Conservation (phyloP, 2,113 vertebrate species). For the Erpornis zantholeuca region DNA sequence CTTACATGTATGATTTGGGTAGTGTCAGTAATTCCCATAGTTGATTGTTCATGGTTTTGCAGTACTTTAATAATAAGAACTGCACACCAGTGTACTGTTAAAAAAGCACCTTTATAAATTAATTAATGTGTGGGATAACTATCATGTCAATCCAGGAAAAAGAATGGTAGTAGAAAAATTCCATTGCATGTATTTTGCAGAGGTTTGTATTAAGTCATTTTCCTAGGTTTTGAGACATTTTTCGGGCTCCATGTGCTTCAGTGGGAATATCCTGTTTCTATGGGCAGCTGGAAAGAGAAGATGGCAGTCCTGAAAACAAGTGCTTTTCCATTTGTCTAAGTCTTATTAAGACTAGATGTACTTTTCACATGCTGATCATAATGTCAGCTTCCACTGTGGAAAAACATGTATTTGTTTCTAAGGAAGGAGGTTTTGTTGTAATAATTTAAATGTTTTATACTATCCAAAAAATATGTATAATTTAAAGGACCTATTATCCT, state of each 20-base stretch:
- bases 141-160: background rate
- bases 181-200: background rate
- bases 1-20: background rate
- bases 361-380: background rate
- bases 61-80: background rate
- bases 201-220: background rate
- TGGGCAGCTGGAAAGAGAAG: background rate
- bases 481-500: background rate
- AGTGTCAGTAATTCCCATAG: background rate
- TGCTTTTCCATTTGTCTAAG: background rate
- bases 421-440: background rate
- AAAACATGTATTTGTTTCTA: background rate
- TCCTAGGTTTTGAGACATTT: background rate
- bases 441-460: background rate
- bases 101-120: background rate
- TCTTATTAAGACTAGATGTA: background rate
- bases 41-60: accelerated
- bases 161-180: background rate
- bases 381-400: background rate
- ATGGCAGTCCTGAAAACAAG: background rate
- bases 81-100: background rate
- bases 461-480: background rate
- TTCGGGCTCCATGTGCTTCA: background rate
- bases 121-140: accelerated
- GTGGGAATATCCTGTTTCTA: background rate